Evolutionary conservation across 2,888 invertebrate genomes (phyloP).

Genomic region (Athalia cordata): DNA sequence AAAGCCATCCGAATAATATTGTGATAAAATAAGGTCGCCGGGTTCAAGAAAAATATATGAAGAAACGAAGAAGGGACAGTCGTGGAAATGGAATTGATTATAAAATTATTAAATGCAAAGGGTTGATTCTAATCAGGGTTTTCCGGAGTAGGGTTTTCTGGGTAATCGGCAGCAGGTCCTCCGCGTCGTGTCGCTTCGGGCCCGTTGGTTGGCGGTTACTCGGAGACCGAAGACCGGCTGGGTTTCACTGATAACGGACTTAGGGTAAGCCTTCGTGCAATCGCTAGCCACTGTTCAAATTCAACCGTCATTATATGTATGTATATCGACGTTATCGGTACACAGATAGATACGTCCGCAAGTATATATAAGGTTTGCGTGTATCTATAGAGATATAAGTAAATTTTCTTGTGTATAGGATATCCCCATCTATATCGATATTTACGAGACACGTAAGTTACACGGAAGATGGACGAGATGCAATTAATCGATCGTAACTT

Average conservation of each 20-base stretch:
- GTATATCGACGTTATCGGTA: slow-evolving; percentile 2
- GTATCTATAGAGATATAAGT: neutral
- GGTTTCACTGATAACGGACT: slow-evolving; percentile 68
- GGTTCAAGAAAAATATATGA: too few relatives aligned
- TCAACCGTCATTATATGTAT: slow-evolving; percentile 50
- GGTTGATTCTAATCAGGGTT: slow-evolving; percentile 63
- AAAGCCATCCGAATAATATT: too few relatives aligned
- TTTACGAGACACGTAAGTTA: too few relatives aligned
- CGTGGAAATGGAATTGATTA: neutral
- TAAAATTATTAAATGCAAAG: slow-evolving; percentile 17
- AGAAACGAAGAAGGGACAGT: too few relatives aligned
- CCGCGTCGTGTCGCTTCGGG: neutral
- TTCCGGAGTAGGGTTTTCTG: slow-evolving; percentile 52
- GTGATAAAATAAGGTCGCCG: too few relatives aligned
- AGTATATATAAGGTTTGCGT: neutral
- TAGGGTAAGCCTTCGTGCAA: slow-evolving; percentile 53
- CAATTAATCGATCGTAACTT: too few relatives aligned
- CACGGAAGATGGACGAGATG: too few relatives aligned
- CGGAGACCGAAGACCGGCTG: slow-evolving; percentile 57
- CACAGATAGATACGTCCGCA: neutral
- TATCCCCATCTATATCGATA: too few relatives aligned
- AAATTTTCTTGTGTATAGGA: neutral
- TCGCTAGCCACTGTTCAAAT: slow-evolving; percentile 53
- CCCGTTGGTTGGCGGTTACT: slow-evolving; percentile 47
- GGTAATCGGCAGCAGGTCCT: slow-evolving; percentile 63